Percentiles rank a stretch among this genome's conserved stretches.
Conservation (phyloP, 2,888 invertebrate genomes). For the Pammene aurita region DNA sequence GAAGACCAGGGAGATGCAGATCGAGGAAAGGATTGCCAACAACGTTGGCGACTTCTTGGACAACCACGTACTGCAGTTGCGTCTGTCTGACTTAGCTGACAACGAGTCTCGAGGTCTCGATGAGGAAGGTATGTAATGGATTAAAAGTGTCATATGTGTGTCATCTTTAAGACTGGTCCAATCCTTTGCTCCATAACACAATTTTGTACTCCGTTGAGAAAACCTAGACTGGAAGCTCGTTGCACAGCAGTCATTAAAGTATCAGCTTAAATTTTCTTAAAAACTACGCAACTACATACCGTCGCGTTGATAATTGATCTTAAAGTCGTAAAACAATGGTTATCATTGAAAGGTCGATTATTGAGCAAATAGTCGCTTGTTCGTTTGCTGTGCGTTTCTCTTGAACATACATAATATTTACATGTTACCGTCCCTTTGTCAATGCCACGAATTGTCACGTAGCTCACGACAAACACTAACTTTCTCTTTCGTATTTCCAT, state of each 20-base stretch:
- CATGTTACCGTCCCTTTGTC: conserved; percentile 42
- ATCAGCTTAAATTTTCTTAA: neutral
- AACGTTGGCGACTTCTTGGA: conserved; percentile 76
- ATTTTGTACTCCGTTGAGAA: no score
- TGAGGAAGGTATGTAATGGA: conserved; percentile 68
- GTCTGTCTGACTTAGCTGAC: conserved; percentile 64
- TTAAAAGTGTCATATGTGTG: neutral
- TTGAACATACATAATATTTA: conserved; percentile 46
- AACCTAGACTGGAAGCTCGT: no score
- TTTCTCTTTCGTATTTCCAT: conserved; percentile 39
- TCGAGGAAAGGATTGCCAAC: conserved; percentile 74
- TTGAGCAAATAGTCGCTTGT: conserved; percentile 19
- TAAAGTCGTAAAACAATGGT: neutral
- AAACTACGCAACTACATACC: neutral
- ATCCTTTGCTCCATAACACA: no score
- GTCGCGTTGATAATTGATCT: conserved; percentile 4
- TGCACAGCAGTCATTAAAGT: no score
- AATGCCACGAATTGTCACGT: conserved; percentile 40
- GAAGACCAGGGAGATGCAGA: conserved; percentile 70
- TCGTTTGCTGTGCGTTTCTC: conserved; percentile 54
- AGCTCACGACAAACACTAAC: conserved; percentile 37
- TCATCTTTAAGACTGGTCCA: neutral
- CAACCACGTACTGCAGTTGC: conserved; percentile 76
- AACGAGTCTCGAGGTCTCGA: conserved; percentile 71
- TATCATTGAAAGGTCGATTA: conserved; percentile 11